These are phyloP conservation scores for Sus cebifrons DNA, from an alignment of 2,797 vertebrate species.

Conservation along the genomic window DNA sequence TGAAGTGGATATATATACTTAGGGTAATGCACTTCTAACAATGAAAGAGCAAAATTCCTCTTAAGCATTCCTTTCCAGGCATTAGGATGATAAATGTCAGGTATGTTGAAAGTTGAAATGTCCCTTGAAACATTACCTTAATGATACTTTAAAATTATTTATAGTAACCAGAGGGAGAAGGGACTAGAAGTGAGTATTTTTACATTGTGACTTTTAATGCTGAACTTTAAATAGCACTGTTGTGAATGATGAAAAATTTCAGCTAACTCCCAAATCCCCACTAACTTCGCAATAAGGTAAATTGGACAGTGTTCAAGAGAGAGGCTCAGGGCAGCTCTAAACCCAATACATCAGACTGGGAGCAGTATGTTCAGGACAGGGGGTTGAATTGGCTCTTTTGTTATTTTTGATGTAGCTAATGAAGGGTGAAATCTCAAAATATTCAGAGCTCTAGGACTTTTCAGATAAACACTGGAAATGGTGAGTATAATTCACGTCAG, in stretches of 20 bases:
- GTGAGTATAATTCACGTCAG: constrained; percentile 7
- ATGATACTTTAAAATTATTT: neutral
- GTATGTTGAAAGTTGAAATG: neutral
- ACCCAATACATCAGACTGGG: neutral
- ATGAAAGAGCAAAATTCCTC: neutral
- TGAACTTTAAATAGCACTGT: constrained; percentile 17
- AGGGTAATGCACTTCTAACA: neutral
- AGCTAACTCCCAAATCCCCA: neutral
- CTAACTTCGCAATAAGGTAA: neutral
- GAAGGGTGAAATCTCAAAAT: constrained; percentile 31
- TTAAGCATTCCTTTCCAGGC: neutral
- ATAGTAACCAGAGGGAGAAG: neutral
- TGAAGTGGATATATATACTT: neutral
- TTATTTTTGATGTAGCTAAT: neutral
- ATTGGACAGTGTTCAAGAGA: neutral
- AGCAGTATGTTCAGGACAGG: neutral
- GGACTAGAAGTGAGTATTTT: neutral
- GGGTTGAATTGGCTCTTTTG: neutral
- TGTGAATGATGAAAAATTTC: neutral
- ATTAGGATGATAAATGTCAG: neutral
- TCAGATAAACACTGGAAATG: constrained; percentile 68
- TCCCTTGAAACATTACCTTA: constrained; percentile 12
- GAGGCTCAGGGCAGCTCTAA: neutral
- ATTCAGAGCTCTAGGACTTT: neutral
- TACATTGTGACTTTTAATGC: neutral